Evolutionary conservation across 2,888 invertebrate species (phyloP).

Genomic region (Teleiodes luculella): DNA sequence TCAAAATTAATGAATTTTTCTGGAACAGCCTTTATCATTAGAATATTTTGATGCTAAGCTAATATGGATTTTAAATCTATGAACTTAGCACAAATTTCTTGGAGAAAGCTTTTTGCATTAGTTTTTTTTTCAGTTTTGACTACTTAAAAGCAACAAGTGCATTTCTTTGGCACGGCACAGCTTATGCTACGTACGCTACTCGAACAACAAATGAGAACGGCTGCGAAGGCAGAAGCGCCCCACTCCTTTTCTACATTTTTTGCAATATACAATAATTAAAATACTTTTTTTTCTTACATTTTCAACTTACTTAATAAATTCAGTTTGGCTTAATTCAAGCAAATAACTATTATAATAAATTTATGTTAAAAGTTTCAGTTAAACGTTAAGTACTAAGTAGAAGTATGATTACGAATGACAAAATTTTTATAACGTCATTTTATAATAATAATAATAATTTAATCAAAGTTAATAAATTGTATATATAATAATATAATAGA

Average conservation of each 20-base stretch:
- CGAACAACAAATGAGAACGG: constrained; percentile 29
- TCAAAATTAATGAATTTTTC: too few relatives aligned
- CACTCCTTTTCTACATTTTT: constrained; percentile 42
- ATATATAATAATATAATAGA: constrained; percentile 80
- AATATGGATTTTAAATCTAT: neutral
- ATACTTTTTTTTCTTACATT: constrained; percentile 76
- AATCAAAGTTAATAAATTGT: constrained; percentile 80
- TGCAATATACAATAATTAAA: constrained; percentile 76
- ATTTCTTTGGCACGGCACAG: constrained; percentile 5
- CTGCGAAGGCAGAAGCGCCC: constrained; percentile 37
- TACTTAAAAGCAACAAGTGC: neutral
- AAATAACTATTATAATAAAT: constrained; percentile 79
- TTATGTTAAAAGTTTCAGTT: constrained; percentile 78
- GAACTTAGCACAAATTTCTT: too few relatives aligned
- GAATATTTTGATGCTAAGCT: neutral
- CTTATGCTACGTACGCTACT: constrained; percentile 26
- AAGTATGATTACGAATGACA: constrained; percentile 80
- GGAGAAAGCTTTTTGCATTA: too few relatives aligned
- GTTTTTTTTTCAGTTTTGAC: neutral
- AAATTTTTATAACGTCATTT: constrained; percentile 78
- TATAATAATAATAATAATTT: constrained; percentile 77
- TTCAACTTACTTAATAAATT: constrained; percentile 79
- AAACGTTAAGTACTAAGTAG: constrained; percentile 76
- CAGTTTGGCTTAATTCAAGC: constrained; percentile 80
- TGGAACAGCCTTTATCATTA: neutral